A percentile compares a stretch with the other conserved stretches of the same genome.
phyloP scores from a whole-genome alignment of 2,797 vertebrate species.

The Galagoides demidoff region DNA sequence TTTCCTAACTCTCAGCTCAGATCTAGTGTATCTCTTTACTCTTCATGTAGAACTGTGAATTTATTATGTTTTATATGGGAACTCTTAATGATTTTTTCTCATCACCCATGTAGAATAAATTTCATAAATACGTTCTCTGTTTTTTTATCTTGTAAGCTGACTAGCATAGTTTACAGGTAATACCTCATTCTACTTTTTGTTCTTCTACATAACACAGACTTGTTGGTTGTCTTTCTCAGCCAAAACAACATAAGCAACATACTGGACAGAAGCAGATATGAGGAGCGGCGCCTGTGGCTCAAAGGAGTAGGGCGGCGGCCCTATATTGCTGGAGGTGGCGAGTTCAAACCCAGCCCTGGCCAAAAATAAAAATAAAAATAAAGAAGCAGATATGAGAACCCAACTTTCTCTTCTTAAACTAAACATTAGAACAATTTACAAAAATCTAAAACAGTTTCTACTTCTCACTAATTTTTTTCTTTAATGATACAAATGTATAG shows the following conservation, averaged over 20 bases:
- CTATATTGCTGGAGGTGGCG: no score
- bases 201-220: background rate
- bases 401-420: constrained; percentile 7
- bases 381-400: background rate
- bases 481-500: background rate
- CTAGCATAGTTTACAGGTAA: background rate
- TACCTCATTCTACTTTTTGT: background rate
- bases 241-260: constrained; percentile 13
- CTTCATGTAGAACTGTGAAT: background rate
- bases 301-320: no score
- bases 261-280: background rate
- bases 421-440: background rate
- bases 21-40: background rate
- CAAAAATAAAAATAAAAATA: no score
- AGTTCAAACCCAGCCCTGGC: no score
- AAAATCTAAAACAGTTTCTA: constrained; percentile 18
- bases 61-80: background rate
- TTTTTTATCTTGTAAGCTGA: constrained; percentile 9
- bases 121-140: background rate
- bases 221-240: constrained; percentile 17
- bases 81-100: background rate
- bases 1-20: background rate
- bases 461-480: constrained; percentile 5
- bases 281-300: no score
- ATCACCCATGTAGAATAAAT: background rate